Evolutionary conservation across 2,888 invertebrate species (phyloP), one percentile per base, ranked within the genome.

Genomic region (Ceraclea dissimilis): DNA sequence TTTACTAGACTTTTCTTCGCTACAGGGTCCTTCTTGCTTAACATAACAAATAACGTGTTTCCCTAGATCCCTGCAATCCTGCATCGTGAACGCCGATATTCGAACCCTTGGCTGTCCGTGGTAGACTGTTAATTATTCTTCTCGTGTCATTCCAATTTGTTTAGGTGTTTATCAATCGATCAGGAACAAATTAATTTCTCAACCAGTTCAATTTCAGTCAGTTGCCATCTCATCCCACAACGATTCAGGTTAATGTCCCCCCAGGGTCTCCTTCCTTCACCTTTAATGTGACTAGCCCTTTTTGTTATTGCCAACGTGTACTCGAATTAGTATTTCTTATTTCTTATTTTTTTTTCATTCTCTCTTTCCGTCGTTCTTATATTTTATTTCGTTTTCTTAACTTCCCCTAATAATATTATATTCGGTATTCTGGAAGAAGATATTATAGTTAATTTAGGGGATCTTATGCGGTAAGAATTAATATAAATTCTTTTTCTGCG

Each of bases 231-330:
- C 31, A 31, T n/a, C 47, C 26, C 48, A 33, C 33, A 19, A 16
- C 26, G 31, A 53, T 46, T 22, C 53, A 48, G 46, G 53, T 53
- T 53, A 47, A 53, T 53, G 17, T 46, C 18, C 46, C 47, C 47
- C 53, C 20, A 18, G 53, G 22, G 53, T n/a, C 8, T 48, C 19
- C 19, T 10, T 4, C 49, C 49, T 49, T 39, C 39, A n/a, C 39
- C 26, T 26, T n/a, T 26, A 26, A 26, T 26, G 26, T 10, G 26
- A 39, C n/a, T n/a, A 16, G n/a, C 39, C 39, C 39, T 39, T 39
- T 16, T 39, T 39, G 16, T 39, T 39, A 39, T 39, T 39, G 39
- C 39, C 16, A 13, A 13, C 39, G 4, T 16, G 39, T 39, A 39
- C 16, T 39, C 16, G n/a, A n/a, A 13, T 39, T 8, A n/a, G n/a